Conservation (phyloP, 2,113 vertebrate genomes). For the Chionis minor region DNA sequence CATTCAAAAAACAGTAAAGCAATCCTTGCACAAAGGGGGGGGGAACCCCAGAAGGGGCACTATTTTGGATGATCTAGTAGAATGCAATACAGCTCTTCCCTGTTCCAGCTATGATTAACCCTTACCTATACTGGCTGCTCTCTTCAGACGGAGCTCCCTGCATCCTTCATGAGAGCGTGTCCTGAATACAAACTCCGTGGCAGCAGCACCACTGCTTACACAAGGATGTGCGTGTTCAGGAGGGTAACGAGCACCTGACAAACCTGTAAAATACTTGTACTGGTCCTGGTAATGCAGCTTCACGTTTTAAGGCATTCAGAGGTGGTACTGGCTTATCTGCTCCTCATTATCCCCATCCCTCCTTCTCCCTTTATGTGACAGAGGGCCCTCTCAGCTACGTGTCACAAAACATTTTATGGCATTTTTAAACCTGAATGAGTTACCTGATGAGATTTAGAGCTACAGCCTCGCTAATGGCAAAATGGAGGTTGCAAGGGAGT, state of each 20-base stretch:
- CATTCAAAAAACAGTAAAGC: neutral
- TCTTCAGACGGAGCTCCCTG: neutral
- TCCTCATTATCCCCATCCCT: neutral
- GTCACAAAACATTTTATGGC: neutral
- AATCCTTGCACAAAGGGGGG: neutral
- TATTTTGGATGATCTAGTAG: neutral
- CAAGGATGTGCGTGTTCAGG: neutral
- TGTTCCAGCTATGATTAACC: neutral
- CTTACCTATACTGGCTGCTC: neutral
- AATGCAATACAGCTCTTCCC: neutral
- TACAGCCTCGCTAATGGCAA: neutral
- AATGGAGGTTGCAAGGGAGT: neutral
- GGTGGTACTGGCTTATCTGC: neutral
- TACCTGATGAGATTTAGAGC: neutral
- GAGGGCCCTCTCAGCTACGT: neutral
- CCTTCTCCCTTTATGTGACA: neutral
- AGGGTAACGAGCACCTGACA: neutral
- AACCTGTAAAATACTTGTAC: neutral
- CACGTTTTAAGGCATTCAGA: neutral
- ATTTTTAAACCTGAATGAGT: neutral
- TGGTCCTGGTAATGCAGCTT: neutral
- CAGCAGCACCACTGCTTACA: neutral
- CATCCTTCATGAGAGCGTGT: neutral
- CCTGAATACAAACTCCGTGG: neutral
- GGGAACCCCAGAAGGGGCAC: neutral